Conservation (phyloP, 2,113 vertebrate genomes). For the Myotis yumanensis region DNA sequence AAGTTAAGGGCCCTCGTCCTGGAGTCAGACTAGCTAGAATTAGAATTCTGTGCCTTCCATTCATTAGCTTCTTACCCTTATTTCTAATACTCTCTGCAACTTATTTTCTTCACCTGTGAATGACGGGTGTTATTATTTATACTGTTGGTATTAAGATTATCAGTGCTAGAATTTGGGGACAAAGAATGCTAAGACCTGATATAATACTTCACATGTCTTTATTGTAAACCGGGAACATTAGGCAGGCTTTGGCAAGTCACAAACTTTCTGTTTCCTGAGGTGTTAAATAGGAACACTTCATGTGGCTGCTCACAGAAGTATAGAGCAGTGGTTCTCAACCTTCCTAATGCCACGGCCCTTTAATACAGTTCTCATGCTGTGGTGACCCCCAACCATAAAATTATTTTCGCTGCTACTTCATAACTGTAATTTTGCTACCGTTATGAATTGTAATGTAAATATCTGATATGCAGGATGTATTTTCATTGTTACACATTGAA, state of each 20-base stretch:
- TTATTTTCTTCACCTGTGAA: neutral
- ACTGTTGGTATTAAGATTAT: neutral
- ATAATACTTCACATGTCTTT: neutral
- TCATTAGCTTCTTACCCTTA: neutral
- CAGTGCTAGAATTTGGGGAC: neutral
- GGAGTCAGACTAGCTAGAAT: neutral
- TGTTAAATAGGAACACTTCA: neutral
- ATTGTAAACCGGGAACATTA: neutral
- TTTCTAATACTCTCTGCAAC: neutral
- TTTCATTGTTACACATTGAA: no score
- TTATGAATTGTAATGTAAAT: no score
- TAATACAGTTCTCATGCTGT: no score
- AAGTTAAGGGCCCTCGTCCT: neutral
- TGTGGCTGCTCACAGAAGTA: neutral
- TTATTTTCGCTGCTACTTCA: no score
- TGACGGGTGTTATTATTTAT: neutral
- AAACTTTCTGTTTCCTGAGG: neutral
- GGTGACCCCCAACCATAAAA: no score
- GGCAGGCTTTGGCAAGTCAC: neutral
- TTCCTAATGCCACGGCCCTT: no score
- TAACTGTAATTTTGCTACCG: no score
- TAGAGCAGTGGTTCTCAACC: no score
- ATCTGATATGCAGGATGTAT: no score
- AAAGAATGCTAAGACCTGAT: neutral
- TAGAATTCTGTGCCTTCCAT: neutral